Evolutionary conservation across 2,113 vertebrate species (phyloP).

Genomic region (Sinocyclocheilus maitianheensis): DNA sequence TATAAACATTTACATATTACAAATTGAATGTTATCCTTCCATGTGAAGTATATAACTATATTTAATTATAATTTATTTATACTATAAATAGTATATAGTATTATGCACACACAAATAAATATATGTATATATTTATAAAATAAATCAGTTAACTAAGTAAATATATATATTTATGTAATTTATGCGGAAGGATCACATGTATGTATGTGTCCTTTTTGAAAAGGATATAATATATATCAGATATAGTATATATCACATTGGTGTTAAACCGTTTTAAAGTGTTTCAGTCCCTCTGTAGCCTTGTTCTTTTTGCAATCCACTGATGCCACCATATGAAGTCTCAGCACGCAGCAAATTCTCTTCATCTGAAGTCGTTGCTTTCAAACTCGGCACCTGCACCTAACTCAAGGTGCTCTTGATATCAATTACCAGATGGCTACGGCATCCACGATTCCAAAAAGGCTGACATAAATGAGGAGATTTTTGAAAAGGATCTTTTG

Average conservation of each 20-base stretch:
- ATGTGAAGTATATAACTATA: too few species aligned
- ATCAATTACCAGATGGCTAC: slow-evolving; percentile 52
- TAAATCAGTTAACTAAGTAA: too few species aligned
- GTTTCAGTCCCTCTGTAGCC: slow-evolving; percentile 31
- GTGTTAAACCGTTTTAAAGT: not conserved
- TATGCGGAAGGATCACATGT: too few species aligned
- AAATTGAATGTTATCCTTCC: too few species aligned
- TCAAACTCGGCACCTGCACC: slow-evolving; percentile 39
- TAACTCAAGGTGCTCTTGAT: slow-evolving; percentile 42
- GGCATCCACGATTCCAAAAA: slow-evolving; percentile 44
- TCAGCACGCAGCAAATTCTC: slow-evolving; percentile 31
- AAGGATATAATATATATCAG: too few species aligned
- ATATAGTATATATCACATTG: not conserved
- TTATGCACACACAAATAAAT: too few species aligned
- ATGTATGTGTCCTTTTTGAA: too few species aligned
- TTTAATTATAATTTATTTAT: too few species aligned
- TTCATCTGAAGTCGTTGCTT: slow-evolving; percentile 26
- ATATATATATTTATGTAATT: too few species aligned
- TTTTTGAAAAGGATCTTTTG: slow-evolving; percentile 56
- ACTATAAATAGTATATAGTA: too few species aligned
- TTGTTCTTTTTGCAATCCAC: slow-evolving; percentile 28
- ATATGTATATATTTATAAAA: too few species aligned
- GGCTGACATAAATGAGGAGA: slow-evolving; percentile 53
- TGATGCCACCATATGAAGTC: slow-evolving; percentile 30
- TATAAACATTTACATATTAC: too few species aligned